Percentiles rank a stretch among this genome's conserved stretches.
Conservation (phyloP, 2,888 invertebrate species). For the Aporophyla lueneburgensis region DNA sequence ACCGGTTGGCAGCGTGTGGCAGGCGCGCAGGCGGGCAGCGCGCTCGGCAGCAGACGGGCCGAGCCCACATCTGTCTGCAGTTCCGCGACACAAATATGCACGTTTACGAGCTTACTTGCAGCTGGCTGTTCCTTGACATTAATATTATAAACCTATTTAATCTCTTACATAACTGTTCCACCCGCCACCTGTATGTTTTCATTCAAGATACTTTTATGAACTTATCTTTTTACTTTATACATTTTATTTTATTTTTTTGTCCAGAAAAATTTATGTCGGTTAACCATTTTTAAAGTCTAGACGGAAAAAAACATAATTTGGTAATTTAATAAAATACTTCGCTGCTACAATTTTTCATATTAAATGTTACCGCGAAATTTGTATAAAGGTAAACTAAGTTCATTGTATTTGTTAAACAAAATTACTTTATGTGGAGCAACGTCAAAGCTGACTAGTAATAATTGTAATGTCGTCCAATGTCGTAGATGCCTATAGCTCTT, state of each 20-base stretch:
- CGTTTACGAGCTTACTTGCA: constrained; percentile 58
- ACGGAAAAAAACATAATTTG: background rate
- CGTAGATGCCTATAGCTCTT: constrained; percentile 6
- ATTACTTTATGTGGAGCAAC: constrained; percentile 6
- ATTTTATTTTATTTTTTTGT: background rate
- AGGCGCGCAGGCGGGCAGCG: background rate
- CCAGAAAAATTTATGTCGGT: background rate
- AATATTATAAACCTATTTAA: constrained; percentile 58
- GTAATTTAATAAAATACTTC: background rate
- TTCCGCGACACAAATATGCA: constrained; percentile 40
- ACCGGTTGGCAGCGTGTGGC: constrained; percentile 48
- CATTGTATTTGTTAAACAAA: constrained; percentile 10
- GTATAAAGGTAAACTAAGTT: background rate
- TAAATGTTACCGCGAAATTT: background rate
- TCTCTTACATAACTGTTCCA: constrained; percentile 15
- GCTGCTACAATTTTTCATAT: background rate
- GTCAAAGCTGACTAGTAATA: background rate
- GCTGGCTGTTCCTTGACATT: constrained; percentile 52
- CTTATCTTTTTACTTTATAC: background rate
- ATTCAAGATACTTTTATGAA: constrained; percentile 6
- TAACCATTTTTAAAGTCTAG: background rate
- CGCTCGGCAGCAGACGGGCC: constrained; percentile 9
- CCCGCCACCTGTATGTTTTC: constrained; percentile 24
- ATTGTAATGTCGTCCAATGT: constrained; percentile 23
- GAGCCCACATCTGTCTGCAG: constrained; percentile 47